phyloP scores from a whole-genome alignment of 1,140 invertebrate genomes.

The Drosophila sturtevanti region DNA sequence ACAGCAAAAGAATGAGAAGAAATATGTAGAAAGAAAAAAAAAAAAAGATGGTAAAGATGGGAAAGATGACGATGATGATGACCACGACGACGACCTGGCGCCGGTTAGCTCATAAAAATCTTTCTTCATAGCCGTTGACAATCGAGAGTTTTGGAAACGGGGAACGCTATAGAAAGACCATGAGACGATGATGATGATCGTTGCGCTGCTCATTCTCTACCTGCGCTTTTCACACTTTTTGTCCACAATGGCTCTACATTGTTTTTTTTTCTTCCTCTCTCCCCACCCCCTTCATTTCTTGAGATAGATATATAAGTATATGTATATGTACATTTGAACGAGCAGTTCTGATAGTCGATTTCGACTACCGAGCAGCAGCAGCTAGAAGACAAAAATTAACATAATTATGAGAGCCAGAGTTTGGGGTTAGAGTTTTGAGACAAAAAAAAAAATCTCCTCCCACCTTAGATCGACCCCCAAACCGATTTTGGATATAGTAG shows the following conservation, averaged over 20 bases:
- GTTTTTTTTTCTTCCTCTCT: not conserved
- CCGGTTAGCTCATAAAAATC: conserved; percentile 76
- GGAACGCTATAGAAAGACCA: not conserved
- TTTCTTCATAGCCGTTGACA: conserved; percentile 65
- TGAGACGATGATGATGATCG: conserved; percentile 6
- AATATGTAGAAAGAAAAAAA: conserved; percentile 34
- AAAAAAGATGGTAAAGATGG: conserved; percentile 23
- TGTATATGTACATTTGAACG: not conserved
- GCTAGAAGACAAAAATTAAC: conserved; percentile 57
- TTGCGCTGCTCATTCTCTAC: conserved; percentile 34
- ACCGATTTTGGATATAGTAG: conserved; percentile 10
- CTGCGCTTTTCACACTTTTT: conserved; percentile 59
- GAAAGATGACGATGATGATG: conserved; percentile 18
- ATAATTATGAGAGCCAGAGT: conserved; percentile 69
- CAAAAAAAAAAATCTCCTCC: not conserved
- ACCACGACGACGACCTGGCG: conserved; percentile 69
- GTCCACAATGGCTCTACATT: conserved; percentile 30
- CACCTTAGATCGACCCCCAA: conserved; percentile 2
- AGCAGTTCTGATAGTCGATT: conserved; percentile 37
- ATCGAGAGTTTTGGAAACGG: conserved; percentile 42
- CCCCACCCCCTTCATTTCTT: no score
- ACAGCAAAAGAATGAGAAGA: conserved; percentile 50
- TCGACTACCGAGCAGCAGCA: conserved; percentile 66
- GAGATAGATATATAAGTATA: no score
- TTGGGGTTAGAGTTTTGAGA: not conserved